Evolutionary conservation across 1,140 invertebrate genomes (phyloP), one percentile per base, ranked within the genome.

Genomic region (Diprion similis): DNA sequence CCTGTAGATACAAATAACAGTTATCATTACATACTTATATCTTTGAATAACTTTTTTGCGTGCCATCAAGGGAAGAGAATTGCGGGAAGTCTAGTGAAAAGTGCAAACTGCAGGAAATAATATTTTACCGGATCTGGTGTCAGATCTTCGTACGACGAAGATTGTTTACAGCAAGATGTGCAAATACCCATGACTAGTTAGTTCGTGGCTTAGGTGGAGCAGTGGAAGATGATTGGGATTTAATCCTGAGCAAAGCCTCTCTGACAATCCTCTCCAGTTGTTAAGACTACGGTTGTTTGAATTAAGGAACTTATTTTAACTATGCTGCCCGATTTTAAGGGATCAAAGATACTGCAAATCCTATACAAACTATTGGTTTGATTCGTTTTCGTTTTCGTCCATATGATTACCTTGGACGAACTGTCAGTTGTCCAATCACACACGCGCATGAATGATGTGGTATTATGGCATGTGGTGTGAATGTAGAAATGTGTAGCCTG

Each of bases 51-150:
- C 2, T 37, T 37, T 37, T 37, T 37, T 37, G 1, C 24, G 6
- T 37, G 24, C 24, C 6, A 6, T 3, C 1, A 37, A 37, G 24
- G 1, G 24, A 37, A 37, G 24, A 3, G 24, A 37, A 37, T 37
- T 6, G 24, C 24, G 6, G 24, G 6, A 37, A 37, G 24, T 6
- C 24, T 37, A 37, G 6, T 37, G 24, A 37, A 37, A 37, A 37
- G 24, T 37, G 6, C 6, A 37, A 9, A 76, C 75, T 51, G 47
- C 19, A 47, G n/a, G 9, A 79, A 76, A 75, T 72, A 24, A 69
- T 67, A 75, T 77, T 76, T 69, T 77, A 84, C 83, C 74, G 73
- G 59, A 75, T 84, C 83, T 64, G 83, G 81, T 46, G 82, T 83
- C 24, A 82, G 74, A 72, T 83, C 81, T 66, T 83, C 81, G 19